Evolutionary conservation across 2,888 invertebrate genomes (phyloP).

Genomic region (Gari tellinella): DNA sequence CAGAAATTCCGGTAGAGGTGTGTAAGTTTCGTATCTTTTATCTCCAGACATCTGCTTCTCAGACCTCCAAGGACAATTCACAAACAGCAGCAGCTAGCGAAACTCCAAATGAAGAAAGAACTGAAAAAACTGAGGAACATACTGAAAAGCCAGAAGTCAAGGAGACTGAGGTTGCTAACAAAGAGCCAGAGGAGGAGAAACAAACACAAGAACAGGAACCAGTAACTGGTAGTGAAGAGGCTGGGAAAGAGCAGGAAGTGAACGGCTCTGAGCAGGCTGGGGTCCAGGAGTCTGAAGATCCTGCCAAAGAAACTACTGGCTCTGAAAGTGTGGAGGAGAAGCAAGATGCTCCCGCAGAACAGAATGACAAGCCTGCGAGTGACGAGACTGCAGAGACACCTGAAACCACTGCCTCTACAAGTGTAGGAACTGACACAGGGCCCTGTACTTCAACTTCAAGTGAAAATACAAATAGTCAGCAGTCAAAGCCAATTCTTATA

Average conservation of each 20-base stretch:
- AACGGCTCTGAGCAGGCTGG: conserved; percentile 40
- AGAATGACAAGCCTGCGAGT: too few relatives aligned
- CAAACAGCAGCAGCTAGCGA: neutral
- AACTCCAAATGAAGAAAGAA: conserved; percentile 1
- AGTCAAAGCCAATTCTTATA: too few relatives aligned
- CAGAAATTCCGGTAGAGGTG: too few relatives aligned
- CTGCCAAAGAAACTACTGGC: conserved; percentile 11
- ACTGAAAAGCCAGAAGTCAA: conserved; percentile 20
- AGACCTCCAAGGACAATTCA: neutral
- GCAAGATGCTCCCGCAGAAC: neutral
- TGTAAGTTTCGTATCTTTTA: too few relatives aligned
- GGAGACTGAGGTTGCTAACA: neutral
- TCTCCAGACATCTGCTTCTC: neutral
- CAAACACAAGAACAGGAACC: conserved; percentile 9
- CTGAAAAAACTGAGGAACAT: conserved; percentile 3
- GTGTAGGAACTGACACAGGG: too few relatives aligned
- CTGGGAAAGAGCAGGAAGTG: conserved; percentile 21
- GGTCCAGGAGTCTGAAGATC: conserved; percentile 42
- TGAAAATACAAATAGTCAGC: too few relatives aligned
- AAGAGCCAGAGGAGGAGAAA: conserved; percentile 3
- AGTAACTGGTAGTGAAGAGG: conserved; percentile 1
- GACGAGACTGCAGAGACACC: too few relatives aligned
- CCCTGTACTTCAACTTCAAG: too few relatives aligned
- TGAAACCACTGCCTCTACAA: too few relatives aligned
- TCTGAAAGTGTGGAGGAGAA: neutral